Evolutionary conservation across 1,140 invertebrate genomes (phyloP).

Genomic region (Whitmania pigra): DNA sequence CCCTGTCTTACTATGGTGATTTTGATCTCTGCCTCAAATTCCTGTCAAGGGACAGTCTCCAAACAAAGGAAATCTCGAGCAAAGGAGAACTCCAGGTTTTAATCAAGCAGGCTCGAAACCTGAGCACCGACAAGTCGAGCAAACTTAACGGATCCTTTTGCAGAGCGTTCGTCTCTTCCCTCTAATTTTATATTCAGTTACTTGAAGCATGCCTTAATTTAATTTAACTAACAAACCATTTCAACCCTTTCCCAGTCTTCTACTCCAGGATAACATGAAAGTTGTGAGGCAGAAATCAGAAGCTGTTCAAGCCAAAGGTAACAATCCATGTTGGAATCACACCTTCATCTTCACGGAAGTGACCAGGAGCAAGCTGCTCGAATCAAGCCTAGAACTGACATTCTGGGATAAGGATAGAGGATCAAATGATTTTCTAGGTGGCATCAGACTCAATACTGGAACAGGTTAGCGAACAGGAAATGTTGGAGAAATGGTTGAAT

Average conservation of each 20-base stretch:
- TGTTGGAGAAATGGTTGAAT: no score
- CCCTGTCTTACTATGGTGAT: constrained; percentile 58
- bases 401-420: constrained; percentile 84
- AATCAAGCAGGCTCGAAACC: constrained; percentile 78
- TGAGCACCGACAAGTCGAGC: constrained; percentile 64
- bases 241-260: constrained; percentile 52
- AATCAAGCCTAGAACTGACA: constrained; percentile 70
- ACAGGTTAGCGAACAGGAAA: constrained; percentile 50
- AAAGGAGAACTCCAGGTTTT: constrained; percentile 72
- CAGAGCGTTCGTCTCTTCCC: constrained; percentile 58
- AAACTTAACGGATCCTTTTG: constrained; percentile 81
- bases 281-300: constrained; percentile 74
- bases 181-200: no score
- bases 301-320: constrained; percentile 55
- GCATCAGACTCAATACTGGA: constrained; percentile 68
- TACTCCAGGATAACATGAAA: constrained; percentile 69
- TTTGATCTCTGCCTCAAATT: constrained; percentile 82
- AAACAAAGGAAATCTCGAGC: constrained; percentile 47
- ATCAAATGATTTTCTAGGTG: constrained; percentile 79
- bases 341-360: constrained; percentile 75
- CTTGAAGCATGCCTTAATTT: not conserved
- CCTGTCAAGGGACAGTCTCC: constrained; percentile 54
- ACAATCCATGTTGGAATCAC: constrained; percentile 67
- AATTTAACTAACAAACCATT: not conserved
- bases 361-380: constrained; percentile 59